Evolutionary conservation across 2,113 vertebrate species (phyloP), one percentile per base, ranked within the genome.

Genomic region (Serinus canaria): DNA sequence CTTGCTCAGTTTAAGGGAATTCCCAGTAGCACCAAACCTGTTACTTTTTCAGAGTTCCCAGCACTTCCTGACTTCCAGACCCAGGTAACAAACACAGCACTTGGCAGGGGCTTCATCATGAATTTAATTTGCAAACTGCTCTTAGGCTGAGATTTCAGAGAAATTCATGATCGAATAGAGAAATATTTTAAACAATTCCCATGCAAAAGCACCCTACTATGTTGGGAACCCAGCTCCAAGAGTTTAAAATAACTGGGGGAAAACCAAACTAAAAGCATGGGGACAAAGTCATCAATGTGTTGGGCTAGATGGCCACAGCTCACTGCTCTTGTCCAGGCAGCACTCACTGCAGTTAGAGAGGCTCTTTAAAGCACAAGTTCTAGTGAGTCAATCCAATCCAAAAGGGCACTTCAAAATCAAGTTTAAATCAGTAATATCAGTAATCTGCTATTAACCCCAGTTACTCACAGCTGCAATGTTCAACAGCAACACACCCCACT

Each of bases 401-500:
- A 68, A 84, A 82, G 37, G 47, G 5, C 39, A 37, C 39, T 83
- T 59, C 14, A 39, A 77, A 83, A 52, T 14, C 28, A 13, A 23
- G 21, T 46, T 83, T 53, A 69, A 78, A 73, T 14, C 46, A 41
- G 46, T 50, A 70, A 90, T 68, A 41, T 41, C 39, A 41, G 39
- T 41, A 41, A 41, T 41, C 62, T 72, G 2, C 58, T 73, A 60
- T 37, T n/a, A 87, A 83, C 41, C 43, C 39, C 60, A 44, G 63
- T 62, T 23, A 53, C 25, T 62, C 91, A 44, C 15, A 92, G 62
- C 41, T 79, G 72, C 64, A 49, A 6, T 5, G 30, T 39, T 53
- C 5, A 0, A 77, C 47, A 87, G 66, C 53, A 85, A 37, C 35
- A 78, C 52, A 46, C 2, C 24, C 55, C 0, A 0, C 55, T 22